Evolutionary conservation across 2,113 vertebrate species (phyloP), one percentile per base, ranked within the genome.

Genomic region (Xiphophorus hellerii): DNA sequence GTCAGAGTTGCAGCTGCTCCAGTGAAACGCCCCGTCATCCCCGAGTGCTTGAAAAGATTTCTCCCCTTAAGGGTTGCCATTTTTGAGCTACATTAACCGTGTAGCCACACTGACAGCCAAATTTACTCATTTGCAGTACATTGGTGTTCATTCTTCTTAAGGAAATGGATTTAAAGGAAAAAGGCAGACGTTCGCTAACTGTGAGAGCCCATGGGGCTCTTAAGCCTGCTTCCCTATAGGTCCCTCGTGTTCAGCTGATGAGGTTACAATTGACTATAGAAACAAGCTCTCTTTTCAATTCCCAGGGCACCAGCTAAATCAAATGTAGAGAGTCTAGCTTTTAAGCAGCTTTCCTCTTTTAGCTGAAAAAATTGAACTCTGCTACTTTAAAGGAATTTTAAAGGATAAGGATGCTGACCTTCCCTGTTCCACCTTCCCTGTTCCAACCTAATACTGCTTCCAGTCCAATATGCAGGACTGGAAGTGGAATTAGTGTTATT

Each of bases 41-140:
- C 83, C 79, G 86, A 92, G 84, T 79, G 83, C 67, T 88, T 87
- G 86, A 89, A 87, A 82, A 92, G 77, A 90, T 91, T 93, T 93
- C 82, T 42, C 88, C 88, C 82, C 76, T 72, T 75, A 77, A 86
- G 81, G 61, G 64, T 87, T 80, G 81, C 82, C 78, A 75, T 92
- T 90, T 86, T 84, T 82, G 80, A 91, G 91, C 91, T 89, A 89
- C 91, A 91, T 91, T 93, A 92, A 90, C 81, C 75, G 51, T 78
- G 80, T 83, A 84, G 89, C 77, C 60, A 54, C 67, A 82, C 85
- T 73, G 79, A 85, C 69, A 68, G 79, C 71, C 87, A 89, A 74
- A 92, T 93, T 84, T 89, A 88, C 87, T 90, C 81, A 74, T 80
- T 86, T 86, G 82, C 83, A 92, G 77, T 86, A 85, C 87, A 91